phyloP scores from a whole-genome alignment of 2,888 invertebrate genomes.

The Euzophera pinguis region DNA sequence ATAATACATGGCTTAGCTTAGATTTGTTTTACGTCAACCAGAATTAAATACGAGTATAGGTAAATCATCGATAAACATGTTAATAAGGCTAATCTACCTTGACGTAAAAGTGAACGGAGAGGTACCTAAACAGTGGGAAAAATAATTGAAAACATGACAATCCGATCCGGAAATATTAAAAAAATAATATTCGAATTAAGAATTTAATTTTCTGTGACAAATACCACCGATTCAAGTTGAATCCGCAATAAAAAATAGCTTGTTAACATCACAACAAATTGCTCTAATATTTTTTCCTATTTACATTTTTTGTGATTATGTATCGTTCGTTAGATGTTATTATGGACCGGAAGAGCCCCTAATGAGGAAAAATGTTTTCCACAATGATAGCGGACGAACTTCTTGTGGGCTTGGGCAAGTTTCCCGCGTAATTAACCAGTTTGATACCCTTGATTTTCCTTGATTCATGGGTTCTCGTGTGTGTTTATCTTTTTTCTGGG shows the following conservation, averaged over 20 bases:
- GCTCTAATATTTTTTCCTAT: slow-evolving; percentile 8
- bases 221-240: no score
- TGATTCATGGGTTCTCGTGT: slow-evolving; percentile 35
- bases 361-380: slow-evolving; percentile 60
- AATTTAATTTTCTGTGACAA: no score
- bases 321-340: slow-evolving; percentile 52
- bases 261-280: slow-evolving; percentile 10
- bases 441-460: slow-evolving; percentile 43
- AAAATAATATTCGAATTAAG: no score
- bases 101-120: no score
- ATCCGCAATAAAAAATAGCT: slow-evolving; percentile 12
- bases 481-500: slow-evolving; percentile 11
- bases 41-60: no score
- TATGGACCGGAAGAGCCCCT: slow-evolving; percentile 38
- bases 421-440: slow-evolving; percentile 50
- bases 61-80: no score
- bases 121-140: no score
- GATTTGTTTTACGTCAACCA: no score
- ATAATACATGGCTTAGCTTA: no score
- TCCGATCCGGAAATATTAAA: no score
- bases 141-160: no score
- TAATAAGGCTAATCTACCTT: no score
- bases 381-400: slow-evolving; percentile 45
- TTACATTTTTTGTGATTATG: slow-evolving; percentile 27
- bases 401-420: slow-evolving; percentile 40